A percentile compares a stretch with the other conserved stretches of the same genome.
Evolutionary conservation across 2,113 vertebrate species (phyloP).

Genomic region (Tachuris rubrigastra): DNA sequence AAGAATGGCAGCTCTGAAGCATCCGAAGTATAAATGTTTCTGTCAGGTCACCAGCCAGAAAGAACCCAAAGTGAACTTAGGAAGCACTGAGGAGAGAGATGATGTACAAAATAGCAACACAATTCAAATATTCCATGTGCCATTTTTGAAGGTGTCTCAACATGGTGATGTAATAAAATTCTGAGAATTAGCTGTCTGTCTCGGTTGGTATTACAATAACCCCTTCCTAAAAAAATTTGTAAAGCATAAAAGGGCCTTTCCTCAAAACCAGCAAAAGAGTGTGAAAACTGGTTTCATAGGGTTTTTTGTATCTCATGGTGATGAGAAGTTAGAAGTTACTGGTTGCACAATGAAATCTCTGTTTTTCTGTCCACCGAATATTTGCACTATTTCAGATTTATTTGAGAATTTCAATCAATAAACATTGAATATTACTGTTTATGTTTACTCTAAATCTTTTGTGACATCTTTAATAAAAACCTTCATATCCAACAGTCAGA

Average conservation of each 20-base stretch:
- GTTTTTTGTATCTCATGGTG: background rate
- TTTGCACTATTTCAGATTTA: background rate
- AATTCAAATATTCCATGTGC: background rate
- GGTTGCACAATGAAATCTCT: background rate
- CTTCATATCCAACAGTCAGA: background rate
- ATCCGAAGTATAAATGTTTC: background rate
- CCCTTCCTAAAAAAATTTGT: background rate
- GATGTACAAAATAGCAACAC: background rate
- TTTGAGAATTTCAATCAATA: background rate
- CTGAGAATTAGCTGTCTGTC: background rate
- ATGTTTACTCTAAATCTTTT: background rate
- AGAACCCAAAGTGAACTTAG: background rate
- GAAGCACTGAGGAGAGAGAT: background rate
- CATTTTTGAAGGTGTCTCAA: background rate
- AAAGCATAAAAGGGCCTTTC: background rate
- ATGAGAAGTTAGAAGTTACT: background rate
- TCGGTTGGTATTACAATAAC: background rate
- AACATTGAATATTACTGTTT: background rate
- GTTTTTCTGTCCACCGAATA: background rate
- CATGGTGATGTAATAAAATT: rapidly evolving
- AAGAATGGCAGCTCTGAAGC: background rate
- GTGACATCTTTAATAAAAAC: background rate
- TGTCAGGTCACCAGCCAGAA: background rate
- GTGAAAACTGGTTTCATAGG: background rate
- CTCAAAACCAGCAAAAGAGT: background rate